These are phyloP conservation scores for Galbula dea DNA, from an alignment of 2,113 vertebrate genomes.

Conservation along the genomic window DNA sequence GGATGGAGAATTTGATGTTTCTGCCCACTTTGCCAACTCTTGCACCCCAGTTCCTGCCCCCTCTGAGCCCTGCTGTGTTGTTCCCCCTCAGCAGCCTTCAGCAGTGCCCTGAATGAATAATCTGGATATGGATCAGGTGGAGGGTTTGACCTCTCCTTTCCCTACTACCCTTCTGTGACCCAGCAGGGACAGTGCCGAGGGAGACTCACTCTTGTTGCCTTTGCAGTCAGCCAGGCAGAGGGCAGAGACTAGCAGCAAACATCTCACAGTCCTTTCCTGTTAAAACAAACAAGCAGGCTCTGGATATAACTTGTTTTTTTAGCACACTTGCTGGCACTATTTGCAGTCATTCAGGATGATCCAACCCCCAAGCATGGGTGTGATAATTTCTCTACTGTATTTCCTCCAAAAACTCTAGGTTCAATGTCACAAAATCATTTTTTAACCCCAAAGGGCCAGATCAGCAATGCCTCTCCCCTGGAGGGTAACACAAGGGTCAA, in stretches of 20 bases:
- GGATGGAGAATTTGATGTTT: background rate
- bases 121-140: background rate
- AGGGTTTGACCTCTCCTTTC: background rate
- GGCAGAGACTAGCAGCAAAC: constrained; percentile 1
- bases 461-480: background rate
- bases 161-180: background rate
- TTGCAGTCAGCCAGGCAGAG: background rate
- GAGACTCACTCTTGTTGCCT: constrained; percentile 40
- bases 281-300: background rate
- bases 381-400: background rate
- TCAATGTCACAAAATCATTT: background rate
- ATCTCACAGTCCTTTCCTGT: background rate
- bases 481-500: background rate
- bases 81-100: background rate
- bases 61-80: background rate
- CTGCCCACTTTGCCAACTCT: background rate
- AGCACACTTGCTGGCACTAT: background rate
- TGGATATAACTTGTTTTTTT: background rate
- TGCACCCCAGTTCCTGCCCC: background rate
- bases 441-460: background rate
- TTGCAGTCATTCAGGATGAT: background rate
- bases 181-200: background rate
- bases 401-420: background rate
- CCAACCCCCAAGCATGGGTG: background rate
- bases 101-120: background rate